Evolutionary conservation across 2,113 vertebrate species (phyloP), one percentile per base, ranked within the genome.

Genomic region (Grammomys dolichurus): DNA sequence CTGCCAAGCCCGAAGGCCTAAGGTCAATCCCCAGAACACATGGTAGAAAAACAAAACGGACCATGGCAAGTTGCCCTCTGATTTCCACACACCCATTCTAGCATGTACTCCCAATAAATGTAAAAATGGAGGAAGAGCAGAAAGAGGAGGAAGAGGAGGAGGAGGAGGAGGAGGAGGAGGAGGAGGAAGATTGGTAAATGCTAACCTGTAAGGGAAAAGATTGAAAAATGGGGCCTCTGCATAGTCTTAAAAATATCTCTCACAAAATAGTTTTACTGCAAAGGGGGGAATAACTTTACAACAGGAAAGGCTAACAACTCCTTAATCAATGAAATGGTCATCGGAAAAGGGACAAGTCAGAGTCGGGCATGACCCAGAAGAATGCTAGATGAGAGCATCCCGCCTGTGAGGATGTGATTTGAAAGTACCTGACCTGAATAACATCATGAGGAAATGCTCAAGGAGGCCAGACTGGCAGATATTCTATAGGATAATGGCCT

Each of bases 221-320:
- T 0, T 70, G 65, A 48, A 28, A 88, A 76, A 28, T 9, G 9
- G 5, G 9, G 31, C 51, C 82, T n/a, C 58, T 48, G 31, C 1
- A 14, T 8, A 73, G 13, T 46, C 33, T 82, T 20, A 17, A 90
- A 73, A 86, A n/a, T 16, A 26, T 54, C 7, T 78, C 16, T 19
- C 33, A 82, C 40, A 70, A 77, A 91, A n/a, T 43, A 89, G 43
- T n/a, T 40, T 93, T 80, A 95, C 60, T 22, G 76, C n/a, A 67
- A 81, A 90, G 33, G 48, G 56, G 10, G 24, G 78, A 76, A 10
- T 46, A 60, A 31, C 46, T 89, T 78, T 36, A 46, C 43, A n/a
- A 20, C 16, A 43, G 19, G 90, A 77, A 81, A 69, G 26, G 4
- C 63, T 46, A 80, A 51, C 48, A 10, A 4, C 16, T 76, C 33